phyloP scores from a whole-genome alignment of 2,113 vertebrate species.

The Rhea pennata region DNA sequence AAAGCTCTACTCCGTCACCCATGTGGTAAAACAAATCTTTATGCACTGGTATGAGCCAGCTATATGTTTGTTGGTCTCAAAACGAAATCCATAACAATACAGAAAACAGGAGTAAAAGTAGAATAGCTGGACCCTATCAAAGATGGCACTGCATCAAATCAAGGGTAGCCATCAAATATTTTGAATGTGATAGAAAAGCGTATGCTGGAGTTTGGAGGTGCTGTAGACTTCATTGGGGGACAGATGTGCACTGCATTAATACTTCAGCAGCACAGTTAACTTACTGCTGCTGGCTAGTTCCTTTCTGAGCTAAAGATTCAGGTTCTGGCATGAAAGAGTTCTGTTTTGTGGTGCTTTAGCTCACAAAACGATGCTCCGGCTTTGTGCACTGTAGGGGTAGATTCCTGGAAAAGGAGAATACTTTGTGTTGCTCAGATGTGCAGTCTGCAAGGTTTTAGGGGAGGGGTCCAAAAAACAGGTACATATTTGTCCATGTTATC shows the following conservation, averaged over 20 bases:
- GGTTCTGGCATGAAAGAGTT: background rate
- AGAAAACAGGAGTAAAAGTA: background rate
- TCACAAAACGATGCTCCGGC: background rate
- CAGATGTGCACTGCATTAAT: background rate
- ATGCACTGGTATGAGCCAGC: conserved; percentile 14
- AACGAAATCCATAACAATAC: background rate
- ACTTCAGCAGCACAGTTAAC: background rate
- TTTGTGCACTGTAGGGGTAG: background rate
- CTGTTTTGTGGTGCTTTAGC: background rate
- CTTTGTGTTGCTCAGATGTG: background rate
- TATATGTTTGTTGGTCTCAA: background rate
- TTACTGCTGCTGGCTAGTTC: background rate
- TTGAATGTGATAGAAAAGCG: background rate
- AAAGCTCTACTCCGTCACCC: background rate
- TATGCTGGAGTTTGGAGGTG: background rate
- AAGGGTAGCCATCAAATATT: background rate
- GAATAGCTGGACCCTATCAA: background rate
- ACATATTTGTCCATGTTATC: background rate
- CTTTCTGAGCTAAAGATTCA: background rate
- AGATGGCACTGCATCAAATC: background rate
- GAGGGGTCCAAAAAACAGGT: background rate
- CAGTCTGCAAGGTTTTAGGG: background rate
- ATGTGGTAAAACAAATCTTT: background rate
- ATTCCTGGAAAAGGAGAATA: background rate
- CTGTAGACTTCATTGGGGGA: background rate